Conservation (phyloP, 2,888 invertebrate genomes). For the Cybosia mesomella region DNA sequence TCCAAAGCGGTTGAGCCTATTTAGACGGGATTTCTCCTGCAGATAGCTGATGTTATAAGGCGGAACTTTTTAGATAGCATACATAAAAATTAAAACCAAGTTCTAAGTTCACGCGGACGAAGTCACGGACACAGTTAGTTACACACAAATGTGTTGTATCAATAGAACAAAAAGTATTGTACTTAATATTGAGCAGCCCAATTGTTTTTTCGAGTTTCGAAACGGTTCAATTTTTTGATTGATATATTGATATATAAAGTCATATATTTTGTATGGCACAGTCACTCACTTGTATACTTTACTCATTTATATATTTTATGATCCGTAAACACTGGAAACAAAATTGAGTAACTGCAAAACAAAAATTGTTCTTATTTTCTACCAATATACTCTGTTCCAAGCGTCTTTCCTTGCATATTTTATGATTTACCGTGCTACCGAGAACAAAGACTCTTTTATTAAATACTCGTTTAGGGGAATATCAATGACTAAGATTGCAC, state of each 20-base stretch:
- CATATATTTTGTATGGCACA: too few species aligned
- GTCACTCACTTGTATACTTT: too few species aligned
- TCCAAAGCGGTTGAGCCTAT: too few species aligned
- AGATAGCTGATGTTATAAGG: too few species aligned
- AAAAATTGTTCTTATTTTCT: background rate
- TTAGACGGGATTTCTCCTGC: too few species aligned
- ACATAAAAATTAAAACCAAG: too few species aligned
- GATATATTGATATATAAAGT: background rate
- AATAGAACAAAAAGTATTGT: too few species aligned
- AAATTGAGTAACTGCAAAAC: background rate
- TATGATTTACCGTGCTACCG: constrained; percentile 1
- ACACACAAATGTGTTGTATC: too few species aligned
- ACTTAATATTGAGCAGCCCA: background rate
- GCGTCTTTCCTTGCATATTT: constrained; percentile 6
- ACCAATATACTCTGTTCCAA: background rate
- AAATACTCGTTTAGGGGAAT: background rate
- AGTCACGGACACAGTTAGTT: too few species aligned
- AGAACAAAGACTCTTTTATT: background rate
- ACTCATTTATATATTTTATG: background rate
- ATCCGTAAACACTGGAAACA: background rate
- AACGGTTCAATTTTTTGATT: background rate
- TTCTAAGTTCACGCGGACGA: too few species aligned
- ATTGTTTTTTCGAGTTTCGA: background rate
- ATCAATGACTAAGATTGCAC: background rate
- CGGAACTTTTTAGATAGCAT: too few species aligned